Percentiles rank a stretch among this genome's conserved stretches.
Evolutionary conservation across 2,888 invertebrate genomes (phyloP).

Genomic region (Drosophila macrothrix): DNA sequence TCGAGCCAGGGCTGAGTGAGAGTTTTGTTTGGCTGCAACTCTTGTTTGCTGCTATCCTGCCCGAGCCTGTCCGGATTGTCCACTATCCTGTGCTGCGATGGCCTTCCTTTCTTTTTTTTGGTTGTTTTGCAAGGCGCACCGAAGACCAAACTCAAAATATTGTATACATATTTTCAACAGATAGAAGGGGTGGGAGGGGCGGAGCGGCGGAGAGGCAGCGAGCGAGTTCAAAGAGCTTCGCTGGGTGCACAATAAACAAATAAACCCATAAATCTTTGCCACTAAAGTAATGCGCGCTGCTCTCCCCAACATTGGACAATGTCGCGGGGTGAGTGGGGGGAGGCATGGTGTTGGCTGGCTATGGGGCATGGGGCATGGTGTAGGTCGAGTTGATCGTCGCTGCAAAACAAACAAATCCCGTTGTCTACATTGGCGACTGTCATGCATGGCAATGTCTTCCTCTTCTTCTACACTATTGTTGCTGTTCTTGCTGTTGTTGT

Average conservation of each 20-base stretch:
- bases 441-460: slow-evolving; percentile 71
- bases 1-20: background rate
- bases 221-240: slow-evolving; percentile 9
- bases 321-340: background rate
- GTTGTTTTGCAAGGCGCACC: slow-evolving; percentile 33
- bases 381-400: slow-evolving; percentile 60
- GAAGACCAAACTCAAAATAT: slow-evolving; percentile 53
- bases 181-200: background rate
- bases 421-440: slow-evolving; percentile 68
- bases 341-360: background rate
- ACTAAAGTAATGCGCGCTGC: slow-evolving; percentile 63
- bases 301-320: slow-evolving; percentile 9
- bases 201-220: too few relatives aligned
- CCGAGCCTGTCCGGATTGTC: slow-evolving; percentile 1
- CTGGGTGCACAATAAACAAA: slow-evolving; percentile 66
- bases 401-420: slow-evolving; percentile 74
- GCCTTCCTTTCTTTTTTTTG: background rate
- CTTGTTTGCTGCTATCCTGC: slow-evolving; percentile 20
- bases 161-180: slow-evolving; percentile 12
- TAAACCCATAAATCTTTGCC: slow-evolving; percentile 78
- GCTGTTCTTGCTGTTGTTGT: slow-evolving; percentile 27
- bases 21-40: slow-evolving; percentile 4
- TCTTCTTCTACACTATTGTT: slow-evolving; percentile 4
- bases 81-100: slow-evolving; percentile 1
- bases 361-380: background rate